These are phyloP conservation scores for Plagiodera versicolora DNA, from an alignment of 2,888 invertebrate species.

Conservation along the genomic window DNA sequence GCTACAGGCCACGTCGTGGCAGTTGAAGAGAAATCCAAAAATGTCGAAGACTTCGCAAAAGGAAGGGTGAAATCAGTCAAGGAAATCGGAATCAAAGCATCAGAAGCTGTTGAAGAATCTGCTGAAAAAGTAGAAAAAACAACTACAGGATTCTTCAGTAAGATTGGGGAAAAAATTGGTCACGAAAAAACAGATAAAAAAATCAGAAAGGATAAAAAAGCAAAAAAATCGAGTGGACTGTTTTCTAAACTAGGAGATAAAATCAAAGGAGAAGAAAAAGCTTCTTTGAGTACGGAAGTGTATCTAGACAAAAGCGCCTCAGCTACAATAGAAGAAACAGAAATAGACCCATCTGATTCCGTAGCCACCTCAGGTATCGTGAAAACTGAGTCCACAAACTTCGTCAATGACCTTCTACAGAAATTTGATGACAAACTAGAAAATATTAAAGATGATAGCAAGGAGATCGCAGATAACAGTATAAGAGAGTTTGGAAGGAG, in stretches of 20 bases:
- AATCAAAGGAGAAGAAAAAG: slow-evolving; percentile 20
- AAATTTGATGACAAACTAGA: slow-evolving; percentile 37
- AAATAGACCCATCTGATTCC: background rate
- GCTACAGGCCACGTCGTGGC: too few species aligned
- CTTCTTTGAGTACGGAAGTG: background rate
- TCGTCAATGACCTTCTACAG: slow-evolving; percentile 35
- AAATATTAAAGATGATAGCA: slow-evolving; percentile 30
- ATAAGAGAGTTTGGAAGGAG: slow-evolving; percentile 16
- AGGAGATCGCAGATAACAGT: background rate
- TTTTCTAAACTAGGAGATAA: slow-evolving; percentile 31
- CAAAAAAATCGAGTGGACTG: slow-evolving; percentile 28
- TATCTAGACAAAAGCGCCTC: slow-evolving; percentile 3
- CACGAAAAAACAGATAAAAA: slow-evolving; percentile 30
- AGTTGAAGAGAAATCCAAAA: background rate
- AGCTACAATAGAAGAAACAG: slow-evolving; percentile 8
- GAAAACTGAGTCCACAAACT: slow-evolving; percentile 25
- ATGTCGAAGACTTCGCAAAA: background rate
- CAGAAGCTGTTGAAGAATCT: slow-evolving; percentile 12
- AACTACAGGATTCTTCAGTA: slow-evolving; percentile 21
- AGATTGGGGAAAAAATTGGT: slow-evolving; percentile 28
- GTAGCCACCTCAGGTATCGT: background rate
- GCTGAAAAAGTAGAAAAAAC: slow-evolving; percentile 34
- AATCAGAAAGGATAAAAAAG: slow-evolving; percentile 28
- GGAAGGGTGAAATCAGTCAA: background rate
- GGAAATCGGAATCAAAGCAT: slow-evolving; percentile 12